Evolutionary conservation across 2,113 vertebrate species (phyloP), one percentile per base, ranked within the genome.

Genomic region (Myxocyprinus asiaticus): DNA sequence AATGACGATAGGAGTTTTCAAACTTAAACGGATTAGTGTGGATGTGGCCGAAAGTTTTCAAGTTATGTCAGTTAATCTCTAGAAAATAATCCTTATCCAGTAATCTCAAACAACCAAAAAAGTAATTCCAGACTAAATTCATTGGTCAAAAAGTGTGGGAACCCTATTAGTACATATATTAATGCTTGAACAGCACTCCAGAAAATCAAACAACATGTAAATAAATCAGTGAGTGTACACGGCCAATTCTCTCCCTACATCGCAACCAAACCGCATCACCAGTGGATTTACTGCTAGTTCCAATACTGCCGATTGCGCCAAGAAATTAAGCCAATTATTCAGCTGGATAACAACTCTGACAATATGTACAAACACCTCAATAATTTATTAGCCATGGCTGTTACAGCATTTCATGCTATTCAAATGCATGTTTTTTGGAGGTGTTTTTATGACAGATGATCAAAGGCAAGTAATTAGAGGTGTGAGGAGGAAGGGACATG

Each of bases 361-460:
- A 74, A 58, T 86, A 83, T 79, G 79, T 83, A 83, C 82, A 86
- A 82, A 80, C 65, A 85, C 78, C 81, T 82, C 79, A 79, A 79
- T 84, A 82, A 85, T 84, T 85, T 85, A 85, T 85, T 86, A 83
- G 80, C 67, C 80, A 79, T 80, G 82, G 85, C 78, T 86, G 83
- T 84, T 82, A 81, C 68, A 67, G 63, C 68, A 63, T 80, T 64
- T 81, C 69, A 65, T 81, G 81, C 80, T 83, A 81, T 87, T 84
- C 51, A 75, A 81, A 85, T 80, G 68, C 65, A 80, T 33, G 22
- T 33, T 33, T 76, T 79, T 84, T 82, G 53, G 84, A 71, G 66
- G 81, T 76, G 69, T 59, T 63, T 75, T 47, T 63, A 51, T 81
- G 83, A 80, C 82, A 63, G 79, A 73, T 51, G 78, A 84, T 85